Percentiles rank a stretch among this genome's conserved stretches.
Evolutionary conservation across 2,888 invertebrate species (phyloP).

Genomic region (Drosophila dives): DNA sequence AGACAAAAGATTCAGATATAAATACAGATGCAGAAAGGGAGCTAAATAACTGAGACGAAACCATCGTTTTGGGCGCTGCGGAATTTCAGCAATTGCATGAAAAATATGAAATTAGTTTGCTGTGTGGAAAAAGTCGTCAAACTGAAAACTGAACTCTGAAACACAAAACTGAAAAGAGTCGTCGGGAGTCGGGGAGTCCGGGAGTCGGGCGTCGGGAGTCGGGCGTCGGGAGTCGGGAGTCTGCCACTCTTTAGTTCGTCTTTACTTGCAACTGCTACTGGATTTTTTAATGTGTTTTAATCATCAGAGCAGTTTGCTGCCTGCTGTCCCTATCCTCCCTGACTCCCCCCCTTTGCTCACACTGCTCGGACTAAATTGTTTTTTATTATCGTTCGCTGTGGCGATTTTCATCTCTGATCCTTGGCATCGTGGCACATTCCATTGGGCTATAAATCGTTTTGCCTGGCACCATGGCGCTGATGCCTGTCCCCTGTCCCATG

Average conservation of each 20-base stretch:
- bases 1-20: constrained; percentile 22
- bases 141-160: constrained; percentile 37
- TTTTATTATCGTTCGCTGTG: constrained; percentile 62
- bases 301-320: constrained; percentile 73
- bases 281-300: constrained; percentile 85
- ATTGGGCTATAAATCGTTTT: constrained; percentile 79
- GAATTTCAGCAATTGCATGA: constrained; percentile 82
- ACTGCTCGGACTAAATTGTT: constrained; percentile 62
- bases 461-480: constrained; percentile 77
- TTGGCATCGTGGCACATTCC: constrained; percentile 74
- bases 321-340: not conserved
- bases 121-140: constrained; percentile 67
- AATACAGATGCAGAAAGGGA: not conserved
- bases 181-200: too few relatives aligned
- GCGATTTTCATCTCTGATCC: constrained; percentile 72
- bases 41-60: constrained; percentile 24
- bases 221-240: too few relatives aligned
- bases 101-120: constrained; percentile 84
- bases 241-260: constrained; percentile 3
- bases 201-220: too few relatives aligned
- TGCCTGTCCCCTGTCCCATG: constrained; percentile 12
- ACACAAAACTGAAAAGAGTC: constrained; percentile 1
- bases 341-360: not conserved
- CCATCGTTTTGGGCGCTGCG: constrained; percentile 52
- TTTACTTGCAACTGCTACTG: constrained; percentile 75